Percentiles rank a stretch among this genome's conserved stretches.
Evolutionary conservation across 2,113 vertebrate genomes (phyloP).

Genomic region (Cyanoramphus novaezelandiae): DNA sequence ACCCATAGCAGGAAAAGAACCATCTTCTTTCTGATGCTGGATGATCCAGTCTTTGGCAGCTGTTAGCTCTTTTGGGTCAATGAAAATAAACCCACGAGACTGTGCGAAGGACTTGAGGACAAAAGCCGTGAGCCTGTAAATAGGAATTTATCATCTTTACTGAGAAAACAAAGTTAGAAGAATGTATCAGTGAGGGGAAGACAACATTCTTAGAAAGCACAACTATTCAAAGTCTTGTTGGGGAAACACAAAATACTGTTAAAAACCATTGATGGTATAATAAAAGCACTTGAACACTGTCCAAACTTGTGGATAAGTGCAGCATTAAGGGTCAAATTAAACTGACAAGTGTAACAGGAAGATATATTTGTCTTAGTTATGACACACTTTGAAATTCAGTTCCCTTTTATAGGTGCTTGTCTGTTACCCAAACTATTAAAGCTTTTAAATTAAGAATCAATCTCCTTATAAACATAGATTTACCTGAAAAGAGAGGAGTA

Average conservation of each 20-base stretch:
- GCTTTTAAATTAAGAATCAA: neutral
- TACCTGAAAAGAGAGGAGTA: neutral
- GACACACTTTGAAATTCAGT: neutral
- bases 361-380: neutral
- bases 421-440: neutral
- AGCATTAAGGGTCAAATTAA: neutral
- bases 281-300: neutral
- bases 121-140: conserved; percentile 90
- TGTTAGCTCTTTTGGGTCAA: conserved; percentile 86
- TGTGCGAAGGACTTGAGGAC: conserved; percentile 94
- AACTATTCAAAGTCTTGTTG: neutral
- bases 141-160: neutral
- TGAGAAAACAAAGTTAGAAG: neutral
- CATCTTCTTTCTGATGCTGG: conserved; percentile 85
- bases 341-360: neutral
- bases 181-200: neutral
- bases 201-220: neutral
- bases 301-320: neutral
- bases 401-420: neutral
- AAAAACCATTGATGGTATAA: neutral
- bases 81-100: conserved; percentile 92
- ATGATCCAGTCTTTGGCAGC: conserved; percentile 91
- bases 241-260: neutral
- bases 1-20: conserved; percentile 90
- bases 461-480: neutral